phyloP scores from a whole-genome alignment of 2,113 vertebrate genomes.

The human (Homo sapiens) region DNA sequence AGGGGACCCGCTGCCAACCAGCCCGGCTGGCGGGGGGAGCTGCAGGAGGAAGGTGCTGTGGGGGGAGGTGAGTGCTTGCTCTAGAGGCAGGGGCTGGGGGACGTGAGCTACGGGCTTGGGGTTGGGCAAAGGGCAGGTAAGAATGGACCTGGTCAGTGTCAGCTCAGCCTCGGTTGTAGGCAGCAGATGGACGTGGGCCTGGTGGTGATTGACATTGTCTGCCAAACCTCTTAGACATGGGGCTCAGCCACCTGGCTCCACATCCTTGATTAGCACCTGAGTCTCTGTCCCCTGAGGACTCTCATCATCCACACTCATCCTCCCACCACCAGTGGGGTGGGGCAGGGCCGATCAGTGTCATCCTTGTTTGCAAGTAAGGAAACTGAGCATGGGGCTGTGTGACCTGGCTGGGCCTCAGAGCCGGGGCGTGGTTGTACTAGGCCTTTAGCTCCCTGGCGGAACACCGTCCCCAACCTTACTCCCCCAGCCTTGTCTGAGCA shows the following conservation, averaged over 20 bases:
- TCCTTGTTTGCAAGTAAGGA: neutral
- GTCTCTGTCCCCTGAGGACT: neutral
- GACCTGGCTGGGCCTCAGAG: neutral
- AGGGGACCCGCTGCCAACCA: conserved; percentile 81
- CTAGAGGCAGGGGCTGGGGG: too few relatives aligned
- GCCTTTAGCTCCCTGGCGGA: neutral
- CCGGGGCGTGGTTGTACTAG: neutral
- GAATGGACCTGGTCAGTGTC: neutral
- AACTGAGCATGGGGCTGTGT: neutral
- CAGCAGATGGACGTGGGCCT: rapidly evolving
- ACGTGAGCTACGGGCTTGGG: neutral
- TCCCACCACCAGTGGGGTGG: neutral
- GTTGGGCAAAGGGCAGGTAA: neutral
- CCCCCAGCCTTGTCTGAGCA: neutral
- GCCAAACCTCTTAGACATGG: neutral
- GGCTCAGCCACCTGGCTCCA: neutral
- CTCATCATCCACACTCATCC: rapidly evolving
- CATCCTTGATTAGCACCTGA: neutral
- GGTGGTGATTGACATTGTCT: rapidly evolving
- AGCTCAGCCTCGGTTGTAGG: neutral
- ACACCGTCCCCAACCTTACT: rapidly evolving
- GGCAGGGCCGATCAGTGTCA: neutral
- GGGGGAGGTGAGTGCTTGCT: conserved; percentile 88
- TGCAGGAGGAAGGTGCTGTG: conserved; percentile 90
- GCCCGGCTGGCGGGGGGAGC: conserved; percentile 77